These are phyloP conservation scores for Plagodis pulveraria DNA, from an alignment of 2,888 invertebrate species.

Conservation along the genomic window DNA sequence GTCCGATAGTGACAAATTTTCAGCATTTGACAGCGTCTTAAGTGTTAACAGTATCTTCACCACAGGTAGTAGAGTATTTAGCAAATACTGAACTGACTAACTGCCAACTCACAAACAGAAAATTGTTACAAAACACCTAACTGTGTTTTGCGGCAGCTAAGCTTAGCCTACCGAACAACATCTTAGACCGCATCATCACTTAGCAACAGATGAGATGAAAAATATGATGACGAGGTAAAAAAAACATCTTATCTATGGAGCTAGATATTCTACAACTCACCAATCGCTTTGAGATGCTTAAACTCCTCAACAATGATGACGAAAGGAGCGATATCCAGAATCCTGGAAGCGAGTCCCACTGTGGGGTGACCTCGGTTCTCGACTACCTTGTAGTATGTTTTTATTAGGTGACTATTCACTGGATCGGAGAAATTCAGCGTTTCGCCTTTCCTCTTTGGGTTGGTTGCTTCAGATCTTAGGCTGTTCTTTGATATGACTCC, in stretches of 20 bases:
- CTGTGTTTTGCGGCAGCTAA: too few relatives aligned
- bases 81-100: too few relatives aligned
- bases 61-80: too few relatives aligned
- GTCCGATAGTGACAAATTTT: too few relatives aligned
- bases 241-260: not conserved
- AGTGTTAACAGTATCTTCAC: too few relatives aligned
- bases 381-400: constrained; percentile 88
- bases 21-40: too few relatives aligned
- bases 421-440: constrained; percentile 80
- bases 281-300: constrained; percentile 33
- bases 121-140: too few relatives aligned
- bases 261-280: constrained; percentile 7
- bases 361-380: constrained; percentile 73
- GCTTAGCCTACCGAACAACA: too few relatives aligned
- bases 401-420: constrained; percentile 86
- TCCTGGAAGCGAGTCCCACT: constrained; percentile 89
- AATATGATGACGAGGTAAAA: too few relatives aligned
- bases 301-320: constrained; percentile 84
- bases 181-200: too few relatives aligned
- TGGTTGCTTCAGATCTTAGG: constrained; percentile 86
- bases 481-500: constrained; percentile 70
- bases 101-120: too few relatives aligned
- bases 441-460: constrained; percentile 76
- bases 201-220: too few relatives aligned
- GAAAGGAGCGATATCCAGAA: constrained; percentile 91